These are phyloP conservation scores for Phenganax stokvisi DNA, from an alignment of 92 coral and sea anemone genomes.

Conservation along the genomic window DNA sequence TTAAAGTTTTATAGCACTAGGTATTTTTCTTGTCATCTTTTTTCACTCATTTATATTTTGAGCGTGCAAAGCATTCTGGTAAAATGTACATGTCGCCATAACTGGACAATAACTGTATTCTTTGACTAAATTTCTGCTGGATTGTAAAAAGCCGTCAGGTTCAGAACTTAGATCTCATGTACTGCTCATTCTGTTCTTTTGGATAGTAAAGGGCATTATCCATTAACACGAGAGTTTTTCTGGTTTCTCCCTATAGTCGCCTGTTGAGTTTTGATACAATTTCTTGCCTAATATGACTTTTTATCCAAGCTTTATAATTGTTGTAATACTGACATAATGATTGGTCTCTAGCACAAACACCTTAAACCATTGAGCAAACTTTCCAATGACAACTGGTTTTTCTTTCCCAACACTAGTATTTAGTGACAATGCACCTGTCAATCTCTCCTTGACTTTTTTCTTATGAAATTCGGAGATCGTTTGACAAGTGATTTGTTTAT, in stretches of 20 bases:
- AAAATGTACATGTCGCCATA: too few relatives aligned
- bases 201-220: slow-evolving; percentile 52
- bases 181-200: slow-evolving; percentile 45
- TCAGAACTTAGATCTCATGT: slow-evolving; percentile 30
- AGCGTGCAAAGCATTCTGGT: too few relatives aligned
- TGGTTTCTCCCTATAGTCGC: slow-evolving; percentile 38
- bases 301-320: slow-evolving; percentile 55
- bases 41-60: too few relatives aligned
- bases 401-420: slow-evolving; percentile 49
- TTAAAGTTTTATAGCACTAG: too few relatives aligned
- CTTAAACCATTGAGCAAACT: slow-evolving; percentile 43
- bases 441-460: slow-evolving; percentile 50
- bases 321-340: slow-evolving; percentile 54
- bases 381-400: slow-evolving; percentile 47
- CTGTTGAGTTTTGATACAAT: slow-evolving; percentile 38
- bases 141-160: neutral
- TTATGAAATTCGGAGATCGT: slow-evolving; percentile 42
- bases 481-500: slow-evolving; percentile 48
- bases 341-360: slow-evolving; percentile 45
- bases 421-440: slow-evolving; percentile 47
- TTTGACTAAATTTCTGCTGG: neutral
- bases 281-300: slow-evolving; percentile 52
- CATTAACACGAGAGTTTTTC: slow-evolving; percentile 38
- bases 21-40: too few relatives aligned
- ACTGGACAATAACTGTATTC: neutral